Percentiles rank a stretch among this genome's conserved stretches.
phyloP scores from a whole-genome alignment of 2,113 vertebrate genomes.

The Cathartes aura region DNA sequence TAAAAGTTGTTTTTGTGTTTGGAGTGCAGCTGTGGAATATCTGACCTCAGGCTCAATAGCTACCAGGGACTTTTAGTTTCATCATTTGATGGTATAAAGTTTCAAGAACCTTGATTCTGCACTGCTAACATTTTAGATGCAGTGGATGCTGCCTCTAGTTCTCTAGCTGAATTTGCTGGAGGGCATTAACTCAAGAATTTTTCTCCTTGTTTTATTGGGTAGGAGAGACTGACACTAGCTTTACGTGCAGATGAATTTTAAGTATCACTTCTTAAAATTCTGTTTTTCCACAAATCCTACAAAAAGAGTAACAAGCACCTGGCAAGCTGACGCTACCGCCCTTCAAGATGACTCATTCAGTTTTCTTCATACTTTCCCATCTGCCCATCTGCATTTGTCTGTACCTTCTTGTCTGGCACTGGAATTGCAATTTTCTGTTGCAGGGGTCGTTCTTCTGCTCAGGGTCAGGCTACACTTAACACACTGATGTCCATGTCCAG shows the following conservation, averaged over 20 bases:
- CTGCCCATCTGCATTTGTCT: neutral
- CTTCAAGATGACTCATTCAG: neutral
- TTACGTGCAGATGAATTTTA: neutral
- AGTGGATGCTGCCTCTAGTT: neutral
- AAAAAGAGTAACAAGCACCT: neutral
- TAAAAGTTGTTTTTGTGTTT: slow-evolving; percentile 57
- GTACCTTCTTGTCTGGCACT: neutral
- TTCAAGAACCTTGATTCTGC: slow-evolving; percentile 38
- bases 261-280: neutral
- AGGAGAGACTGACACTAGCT: neutral
- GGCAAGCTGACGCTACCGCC: neutral
- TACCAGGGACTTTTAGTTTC: slow-evolving; percentile 1
- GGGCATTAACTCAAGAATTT: neutral
- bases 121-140: neutral
- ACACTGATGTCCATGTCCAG: neutral
- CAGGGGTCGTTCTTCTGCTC: accelerated
- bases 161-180: neutral
- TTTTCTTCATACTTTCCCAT: neutral
- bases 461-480: neutral
- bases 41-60: slow-evolving; percentile 49
- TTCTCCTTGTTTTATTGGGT: neutral
- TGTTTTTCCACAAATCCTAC: neutral
- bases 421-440: neutral
- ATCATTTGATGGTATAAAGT: slow-evolving; percentile 43
- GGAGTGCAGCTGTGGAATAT: slow-evolving; percentile 63